Evolutionary conservation across 2,113 vertebrate species (phyloP).

Genomic region (cattle (Bos taurus)): DNA sequence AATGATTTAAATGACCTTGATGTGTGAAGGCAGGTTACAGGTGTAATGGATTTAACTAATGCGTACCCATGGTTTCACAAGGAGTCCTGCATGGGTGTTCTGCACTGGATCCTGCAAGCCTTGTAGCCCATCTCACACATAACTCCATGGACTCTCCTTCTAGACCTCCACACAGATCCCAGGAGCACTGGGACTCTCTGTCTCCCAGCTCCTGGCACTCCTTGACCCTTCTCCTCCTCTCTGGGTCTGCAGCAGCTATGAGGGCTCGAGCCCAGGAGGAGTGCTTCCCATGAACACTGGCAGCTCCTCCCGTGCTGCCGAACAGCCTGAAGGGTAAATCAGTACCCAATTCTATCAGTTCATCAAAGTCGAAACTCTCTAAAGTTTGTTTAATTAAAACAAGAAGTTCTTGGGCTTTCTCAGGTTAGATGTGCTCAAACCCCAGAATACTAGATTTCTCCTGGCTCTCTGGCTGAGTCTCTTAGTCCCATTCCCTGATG

Average conservation of each 20-base stretch:
- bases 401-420: conserved; percentile 37
- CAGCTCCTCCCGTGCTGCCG: rapidly evolving
- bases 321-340: background rate
- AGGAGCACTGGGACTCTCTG: rapidly evolving
- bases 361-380: background rate
- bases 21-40: background rate
- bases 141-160: rapidly evolving
- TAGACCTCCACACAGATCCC: background rate
- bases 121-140: background rate
- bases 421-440: background rate
- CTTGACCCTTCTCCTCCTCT: no score
- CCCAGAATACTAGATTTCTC: background rate
- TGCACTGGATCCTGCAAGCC: background rate
- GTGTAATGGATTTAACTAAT: background rate
- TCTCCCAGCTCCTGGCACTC: background rate
- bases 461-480: background rate
- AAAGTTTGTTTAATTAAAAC: conserved; percentile 29
- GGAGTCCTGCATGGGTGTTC: rapidly evolving
- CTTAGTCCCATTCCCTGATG: background rate
- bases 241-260: rapidly evolving
- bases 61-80: background rate
- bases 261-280: rapidly evolving
- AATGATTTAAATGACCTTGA: background rate
- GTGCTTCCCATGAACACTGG: rapidly evolving
- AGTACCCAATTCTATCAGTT: background rate